Evolutionary conservation across 2,113 vertebrate species (phyloP).

Genomic region (Syngnathus scovelli): DNA sequence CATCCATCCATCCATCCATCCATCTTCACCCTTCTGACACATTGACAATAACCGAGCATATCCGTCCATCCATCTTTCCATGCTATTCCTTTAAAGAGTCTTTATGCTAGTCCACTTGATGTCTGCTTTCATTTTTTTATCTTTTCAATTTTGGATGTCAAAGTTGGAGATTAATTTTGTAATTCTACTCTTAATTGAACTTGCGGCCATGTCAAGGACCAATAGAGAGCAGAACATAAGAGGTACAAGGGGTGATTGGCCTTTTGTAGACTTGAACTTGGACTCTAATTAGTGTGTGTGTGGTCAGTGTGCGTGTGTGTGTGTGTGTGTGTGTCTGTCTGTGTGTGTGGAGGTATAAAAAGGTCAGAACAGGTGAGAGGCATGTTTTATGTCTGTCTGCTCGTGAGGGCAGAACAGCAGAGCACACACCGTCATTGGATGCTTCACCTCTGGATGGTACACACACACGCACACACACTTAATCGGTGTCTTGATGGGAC

Average conservation of each 20-base stretch:
- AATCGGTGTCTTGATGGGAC: conserved; percentile 4
- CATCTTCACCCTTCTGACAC: not conserved
- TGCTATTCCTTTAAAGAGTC: too few relatives aligned
- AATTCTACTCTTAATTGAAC: not conserved
- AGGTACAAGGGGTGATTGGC: not conserved
- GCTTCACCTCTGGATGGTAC: not conserved
- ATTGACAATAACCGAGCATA: too few relatives aligned
- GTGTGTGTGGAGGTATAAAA: conserved; percentile 38
- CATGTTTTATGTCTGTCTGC: conserved; percentile 60
- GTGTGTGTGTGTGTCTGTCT: conserved; percentile 18
- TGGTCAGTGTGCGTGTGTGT: not conserved
- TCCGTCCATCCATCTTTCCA: too few relatives aligned
- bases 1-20: not conserved
- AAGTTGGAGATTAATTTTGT: not conserved
- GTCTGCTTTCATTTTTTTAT: too few relatives aligned
- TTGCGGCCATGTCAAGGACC: not conserved
- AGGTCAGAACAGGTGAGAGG: conserved; percentile 60
- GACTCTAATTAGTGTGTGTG: not conserved
- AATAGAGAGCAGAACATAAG: not conserved
- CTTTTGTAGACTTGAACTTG: not conserved
- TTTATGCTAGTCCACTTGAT: too few relatives aligned
- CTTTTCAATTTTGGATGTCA: not conserved
- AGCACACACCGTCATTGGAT: conserved; percentile 22
- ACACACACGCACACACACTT: conserved; percentile 16
- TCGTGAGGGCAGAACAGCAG: conserved; percentile 35